phyloP scores from a whole-genome alignment of 2,113 vertebrate genomes.

The Pao palembangensis region DNA sequence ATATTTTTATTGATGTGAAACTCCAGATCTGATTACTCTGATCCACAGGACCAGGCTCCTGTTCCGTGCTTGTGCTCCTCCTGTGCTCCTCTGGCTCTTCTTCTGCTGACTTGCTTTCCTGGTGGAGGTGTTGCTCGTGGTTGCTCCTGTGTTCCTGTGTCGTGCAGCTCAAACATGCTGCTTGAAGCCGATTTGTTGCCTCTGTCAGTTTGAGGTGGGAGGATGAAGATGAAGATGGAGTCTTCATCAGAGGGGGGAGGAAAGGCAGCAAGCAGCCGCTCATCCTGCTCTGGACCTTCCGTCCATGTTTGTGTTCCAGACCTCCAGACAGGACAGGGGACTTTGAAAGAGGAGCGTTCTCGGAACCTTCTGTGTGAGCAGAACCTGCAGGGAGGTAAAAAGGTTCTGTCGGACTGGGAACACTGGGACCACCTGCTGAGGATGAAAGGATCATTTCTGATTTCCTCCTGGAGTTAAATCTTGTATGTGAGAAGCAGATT shows the following conservation, averaged over 20 bases:
- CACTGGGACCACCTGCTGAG: too few relatives aligned
- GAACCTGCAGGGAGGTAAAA: too few relatives aligned
- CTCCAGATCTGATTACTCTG: constrained; percentile 58
- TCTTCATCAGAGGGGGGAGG: not conserved
- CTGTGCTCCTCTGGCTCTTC: constrained; percentile 52
- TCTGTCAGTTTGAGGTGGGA: constrained; percentile 25
- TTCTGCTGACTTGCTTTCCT: constrained; percentile 37
- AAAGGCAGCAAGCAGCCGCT: constrained; percentile 6
- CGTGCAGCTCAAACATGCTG: constrained; percentile 40
- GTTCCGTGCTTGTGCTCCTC: constrained; percentile 57
- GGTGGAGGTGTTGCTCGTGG: constrained; percentile 46
- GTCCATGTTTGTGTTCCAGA: too few relatives aligned
- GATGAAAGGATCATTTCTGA: too few relatives aligned
- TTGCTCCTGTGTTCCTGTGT: constrained; percentile 54
- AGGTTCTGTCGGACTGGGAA: too few relatives aligned
- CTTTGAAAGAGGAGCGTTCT: too few relatives aligned
- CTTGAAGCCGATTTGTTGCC: constrained; percentile 25
- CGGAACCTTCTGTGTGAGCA: too few relatives aligned
- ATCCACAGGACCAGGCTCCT: constrained; percentile 72
- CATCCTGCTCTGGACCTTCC: not conserved
- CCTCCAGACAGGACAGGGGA: too few relatives aligned
- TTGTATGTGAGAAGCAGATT: too few relatives aligned
- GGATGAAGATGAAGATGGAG: not conserved
- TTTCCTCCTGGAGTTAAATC: too few relatives aligned
- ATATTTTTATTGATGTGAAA: constrained; percentile 65